Evolutionary conservation across 2,113 vertebrate genomes (phyloP).

Genomic region (Gavialis gangeticus): DNA sequence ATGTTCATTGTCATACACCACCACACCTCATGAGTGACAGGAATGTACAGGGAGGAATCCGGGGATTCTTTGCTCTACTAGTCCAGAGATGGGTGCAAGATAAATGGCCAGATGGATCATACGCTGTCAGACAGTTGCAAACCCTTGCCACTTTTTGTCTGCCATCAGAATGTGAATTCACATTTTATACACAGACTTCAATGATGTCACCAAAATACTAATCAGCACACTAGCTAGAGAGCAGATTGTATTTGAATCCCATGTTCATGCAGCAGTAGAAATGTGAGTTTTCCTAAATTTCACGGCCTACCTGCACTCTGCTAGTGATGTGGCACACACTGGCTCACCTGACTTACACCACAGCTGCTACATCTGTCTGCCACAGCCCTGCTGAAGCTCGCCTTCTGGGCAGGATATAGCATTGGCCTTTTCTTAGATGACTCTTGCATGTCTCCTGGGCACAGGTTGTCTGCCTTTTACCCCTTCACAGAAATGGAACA

Average conservation of each 20-base stretch:
- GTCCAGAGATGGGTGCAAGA: not conserved
- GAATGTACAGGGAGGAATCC: not conserved
- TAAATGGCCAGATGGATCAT: not conserved
- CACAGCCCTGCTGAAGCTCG: not conserved
- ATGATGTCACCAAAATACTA: not conserved
- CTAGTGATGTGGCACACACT: fast-evolving
- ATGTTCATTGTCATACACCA: constrained; percentile 39
- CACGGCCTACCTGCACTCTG: not conserved
- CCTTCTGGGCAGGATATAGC: not conserved
- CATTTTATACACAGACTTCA: not conserved
- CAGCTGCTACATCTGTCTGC: fast-evolving
- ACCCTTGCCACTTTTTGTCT: not conserved
- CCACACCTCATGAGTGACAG: constrained; percentile 9
- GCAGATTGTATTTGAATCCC: not conserved
- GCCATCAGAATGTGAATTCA: not conserved
- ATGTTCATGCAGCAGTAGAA: fast-evolving
- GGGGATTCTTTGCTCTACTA: not conserved
- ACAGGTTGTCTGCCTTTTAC: too few relatives aligned
- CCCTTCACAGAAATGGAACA: too few relatives aligned
- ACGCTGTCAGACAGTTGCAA: not conserved
- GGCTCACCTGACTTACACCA: not conserved
- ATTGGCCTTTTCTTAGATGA: too few relatives aligned
- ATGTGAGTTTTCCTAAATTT: not conserved
- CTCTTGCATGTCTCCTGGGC: too few relatives aligned
- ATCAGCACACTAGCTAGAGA: not conserved